Percentiles rank a stretch among this genome's conserved stretches.
phyloP scores from a whole-genome alignment of 2,888 invertebrate genomes.

The Meteorus colon region DNA sequence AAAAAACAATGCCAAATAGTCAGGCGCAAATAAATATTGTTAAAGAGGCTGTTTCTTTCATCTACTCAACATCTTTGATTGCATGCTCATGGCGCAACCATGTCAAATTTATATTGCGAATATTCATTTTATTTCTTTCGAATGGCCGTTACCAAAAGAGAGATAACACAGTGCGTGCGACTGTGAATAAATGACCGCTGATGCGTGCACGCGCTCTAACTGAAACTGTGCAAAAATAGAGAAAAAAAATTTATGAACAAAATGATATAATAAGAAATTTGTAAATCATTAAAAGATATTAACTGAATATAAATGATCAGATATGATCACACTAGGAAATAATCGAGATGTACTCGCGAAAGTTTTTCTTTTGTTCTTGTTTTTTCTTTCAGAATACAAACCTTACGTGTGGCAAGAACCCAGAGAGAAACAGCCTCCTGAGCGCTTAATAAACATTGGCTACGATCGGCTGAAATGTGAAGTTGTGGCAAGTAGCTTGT shows the following conservation, averaged over 20 bases:
- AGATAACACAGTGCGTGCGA: not conserved
- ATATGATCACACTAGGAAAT: not conserved
- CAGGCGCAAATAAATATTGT: constrained; percentile 49
- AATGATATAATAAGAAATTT: not conserved
- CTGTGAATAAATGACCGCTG: not conserved
- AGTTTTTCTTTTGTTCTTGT: constrained; percentile 11
- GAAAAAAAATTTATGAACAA: not conserved
- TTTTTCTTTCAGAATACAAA: constrained; percentile 74
- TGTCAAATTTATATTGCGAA: constrained; percentile 7
- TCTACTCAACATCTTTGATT: constrained; percentile 70
- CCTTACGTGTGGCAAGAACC: constrained; percentile 95
- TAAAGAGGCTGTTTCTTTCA: constrained; percentile 71
- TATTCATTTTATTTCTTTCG: not conserved
- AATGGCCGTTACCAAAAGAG: not conserved
- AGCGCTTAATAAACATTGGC: constrained; percentile 90
- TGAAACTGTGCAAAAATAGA: not conserved
- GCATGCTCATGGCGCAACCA: constrained; percentile 33
- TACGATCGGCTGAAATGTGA: constrained; percentile 69
- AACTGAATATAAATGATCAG: not conserved
- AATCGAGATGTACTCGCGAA: not conserved
- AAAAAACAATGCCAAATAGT: constrained; percentile 21
- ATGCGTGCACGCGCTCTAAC: constrained; percentile 8
- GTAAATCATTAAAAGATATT: not conserved
- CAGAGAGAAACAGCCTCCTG: constrained; percentile 95
- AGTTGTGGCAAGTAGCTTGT: constrained; percentile 81